A percentile compares a stretch with the other conserved stretches of the same genome.
Conservation (phyloP, 2,797 vertebrate genomes). For the Philypnodon macrostomus region DNA sequence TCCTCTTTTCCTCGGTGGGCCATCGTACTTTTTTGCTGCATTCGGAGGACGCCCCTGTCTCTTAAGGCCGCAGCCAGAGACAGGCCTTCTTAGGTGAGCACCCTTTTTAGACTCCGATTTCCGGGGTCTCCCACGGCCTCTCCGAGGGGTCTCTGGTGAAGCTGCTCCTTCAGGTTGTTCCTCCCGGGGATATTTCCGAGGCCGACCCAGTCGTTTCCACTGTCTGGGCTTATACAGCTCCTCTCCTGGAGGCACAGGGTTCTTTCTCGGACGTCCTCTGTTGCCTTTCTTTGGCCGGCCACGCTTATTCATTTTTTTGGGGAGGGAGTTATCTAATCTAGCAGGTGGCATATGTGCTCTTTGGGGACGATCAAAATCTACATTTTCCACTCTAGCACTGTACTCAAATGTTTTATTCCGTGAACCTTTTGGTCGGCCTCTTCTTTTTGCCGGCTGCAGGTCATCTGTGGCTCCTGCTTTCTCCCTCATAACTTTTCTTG, state of each 20-base stretch:
- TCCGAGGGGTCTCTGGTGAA: slow-evolving; percentile 25
- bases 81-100: slow-evolving; percentile 56
- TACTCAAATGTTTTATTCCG: slow-evolving; percentile 46
- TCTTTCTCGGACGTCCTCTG: slow-evolving; percentile 71
- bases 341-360: slow-evolving; percentile 24
- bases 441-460: slow-evolving; percentile 30
- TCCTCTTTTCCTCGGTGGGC: slow-evolving; percentile 56
- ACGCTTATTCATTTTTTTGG: slow-evolving; percentile 39
- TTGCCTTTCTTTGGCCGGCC: slow-evolving; percentile 59
- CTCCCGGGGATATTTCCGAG: slow-evolving; percentile 71
- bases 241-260: slow-evolving; percentile 56
- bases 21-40: slow-evolving; percentile 16
- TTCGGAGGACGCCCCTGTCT: slow-evolving; percentile 58
- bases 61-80: slow-evolving; percentile 21
- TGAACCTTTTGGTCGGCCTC: slow-evolving; percentile 74
- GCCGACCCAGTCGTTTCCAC: slow-evolving; percentile 77
- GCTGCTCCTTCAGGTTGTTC: slow-evolving; percentile 42
- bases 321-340: slow-evolving; percentile 13
- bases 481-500: slow-evolving; percentile 25
- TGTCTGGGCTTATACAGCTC: slow-evolving; percentile 68
- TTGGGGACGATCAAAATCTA: slow-evolving; percentile 39
- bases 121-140: slow-evolving; percentile 72
- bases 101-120: slow-evolving; percentile 67
- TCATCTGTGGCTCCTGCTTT: slow-evolving; percentile 8
- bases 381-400: slow-evolving; percentile 22